Base-by-base conservation (phyloP, 2,888 invertebrate genomes). In the Tineola bisselliella region DNA sequence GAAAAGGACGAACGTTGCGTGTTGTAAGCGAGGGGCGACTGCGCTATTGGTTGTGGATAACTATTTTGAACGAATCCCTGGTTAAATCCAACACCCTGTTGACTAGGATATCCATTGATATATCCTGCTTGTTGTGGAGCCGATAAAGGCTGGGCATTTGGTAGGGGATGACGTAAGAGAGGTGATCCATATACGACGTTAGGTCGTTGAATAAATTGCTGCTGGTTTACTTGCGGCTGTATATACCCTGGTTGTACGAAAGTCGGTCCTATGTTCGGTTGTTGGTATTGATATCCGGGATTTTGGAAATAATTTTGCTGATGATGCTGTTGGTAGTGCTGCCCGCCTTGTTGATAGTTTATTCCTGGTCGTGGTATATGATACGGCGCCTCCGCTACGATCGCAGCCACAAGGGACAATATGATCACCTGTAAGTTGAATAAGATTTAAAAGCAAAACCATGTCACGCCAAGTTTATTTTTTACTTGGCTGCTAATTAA, bases 301-400 rank as follows among this genome's bases (percentile, higher is more conserved):
- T 70, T 70, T 10, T 66, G 64, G 11, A 62, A 64, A 33, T 59
- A 66, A 60, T 65, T 64, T 5, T 67, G 68, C 25, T 66, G 72
- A 11, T 68, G 68, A 31, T 63, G 65, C 12, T 61, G 63, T 6
- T 62, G 64, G 54, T 68, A 69, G 30, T 68, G 67, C 44, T 62
- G 63, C 60, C 65, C 66, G 30, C 67, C 13, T 33, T 31, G 38
- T 15, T 52, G 61, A 61, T 78, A 81, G 63, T 74, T 68, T 64
- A 84, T 74, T 11, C 70, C 61, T 0, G 86, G 86, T 60, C 77
- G 76, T 11, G 81, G 80, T 62, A 84, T 65, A 61, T 81, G 70
- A 67, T 87, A 87, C 17, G 84, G 86, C 12, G 84, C 86, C 72
- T 86, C 86, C 30, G 77, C 80, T 60, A 67, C 73, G 63, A 76